Evolutionary conservation across 2,888 invertebrate genomes (phyloP).

Genomic region (Fabriciana adippe): DNA sequence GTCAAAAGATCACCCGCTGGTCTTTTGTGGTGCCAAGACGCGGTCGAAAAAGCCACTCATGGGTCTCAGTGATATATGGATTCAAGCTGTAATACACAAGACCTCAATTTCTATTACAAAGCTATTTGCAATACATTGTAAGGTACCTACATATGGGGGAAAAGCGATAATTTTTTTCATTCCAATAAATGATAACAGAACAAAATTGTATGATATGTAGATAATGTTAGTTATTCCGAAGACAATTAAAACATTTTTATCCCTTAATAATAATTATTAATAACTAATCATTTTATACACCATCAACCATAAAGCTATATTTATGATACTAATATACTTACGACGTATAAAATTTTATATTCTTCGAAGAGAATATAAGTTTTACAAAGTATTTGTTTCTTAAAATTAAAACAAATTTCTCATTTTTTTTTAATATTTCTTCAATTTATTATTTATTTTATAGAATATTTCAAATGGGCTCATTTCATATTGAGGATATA

Average conservation of each 20-base stretch:
- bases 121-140: conserved; percentile 66
- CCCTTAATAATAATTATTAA: neutral
- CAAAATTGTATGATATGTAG: neutral
- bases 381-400: too few relatives aligned
- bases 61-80: conserved; percentile 74
- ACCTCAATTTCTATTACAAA: conserved; percentile 72
- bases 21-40: conserved; percentile 72
- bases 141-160: conserved; percentile 60
- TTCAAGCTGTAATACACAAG: conserved; percentile 65
- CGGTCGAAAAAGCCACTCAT: conserved; percentile 76
- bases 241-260: neutral
- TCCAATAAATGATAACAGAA: neutral
- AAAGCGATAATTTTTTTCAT: conserved; percentile 50
- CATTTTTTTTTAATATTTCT: too few relatives aligned
- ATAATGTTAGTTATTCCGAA: neutral
- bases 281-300: too few relatives aligned
- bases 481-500: too few relatives aligned
- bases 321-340: too few relatives aligned
- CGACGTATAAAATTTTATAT: too few relatives aligned
- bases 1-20: conserved; percentile 77
- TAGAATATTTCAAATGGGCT: too few relatives aligned
- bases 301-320: too few relatives aligned
- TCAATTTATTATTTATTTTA: too few relatives aligned
- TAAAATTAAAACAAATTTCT: too few relatives aligned
- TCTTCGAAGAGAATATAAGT: too few relatives aligned